Conservation (phyloP, 2,888 invertebrate species). For the Heteromyza rotundicornis region DNA sequence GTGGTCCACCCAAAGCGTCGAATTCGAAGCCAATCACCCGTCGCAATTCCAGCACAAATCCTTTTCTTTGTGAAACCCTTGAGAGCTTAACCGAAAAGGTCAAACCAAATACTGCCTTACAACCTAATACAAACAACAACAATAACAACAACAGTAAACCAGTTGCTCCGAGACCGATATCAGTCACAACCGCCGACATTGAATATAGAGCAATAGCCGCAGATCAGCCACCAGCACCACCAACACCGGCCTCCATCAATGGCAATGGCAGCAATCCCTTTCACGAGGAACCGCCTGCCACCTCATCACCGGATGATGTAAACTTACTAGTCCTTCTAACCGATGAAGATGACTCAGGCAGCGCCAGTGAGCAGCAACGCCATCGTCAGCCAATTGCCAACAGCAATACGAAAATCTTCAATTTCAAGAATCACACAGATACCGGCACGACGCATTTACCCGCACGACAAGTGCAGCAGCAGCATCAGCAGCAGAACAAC, state of each 20-base stretch:
- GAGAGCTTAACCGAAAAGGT: slow-evolving; percentile 31
- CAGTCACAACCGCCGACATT: not conserved
- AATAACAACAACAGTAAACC: slow-evolving; percentile 6
- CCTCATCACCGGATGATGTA: not conserved
- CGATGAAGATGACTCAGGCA: not conserved
- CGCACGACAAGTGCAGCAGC: not conserved
- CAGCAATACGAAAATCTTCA: not conserved
- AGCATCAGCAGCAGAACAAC: too few species aligned
- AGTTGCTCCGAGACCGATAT: too few species aligned
- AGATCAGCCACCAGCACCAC: not conserved
- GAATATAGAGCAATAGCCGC: not conserved
- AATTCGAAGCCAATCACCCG: slow-evolving; percentile 33
- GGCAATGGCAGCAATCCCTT: slow-evolving; percentile 45
- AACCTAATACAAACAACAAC: slow-evolving; percentile 10
- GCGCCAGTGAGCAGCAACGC: not conserved
- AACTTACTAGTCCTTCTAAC: not conserved
- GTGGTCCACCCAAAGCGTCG: too few species aligned
- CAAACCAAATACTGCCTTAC: slow-evolving; percentile 39
- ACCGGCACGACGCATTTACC: slow-evolving; percentile 1
- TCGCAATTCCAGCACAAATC: slow-evolving; percentile 57
- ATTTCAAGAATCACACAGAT: not conserved
- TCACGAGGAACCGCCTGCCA: slow-evolving; percentile 21
- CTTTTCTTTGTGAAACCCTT: slow-evolving; percentile 50
- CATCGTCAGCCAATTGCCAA: not conserved
- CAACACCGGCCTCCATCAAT: not conserved